These are phyloP conservation scores for Mesochorus sp. DNA, from an alignment of 2,888 invertebrate species.

Conservation along the genomic window DNA sequence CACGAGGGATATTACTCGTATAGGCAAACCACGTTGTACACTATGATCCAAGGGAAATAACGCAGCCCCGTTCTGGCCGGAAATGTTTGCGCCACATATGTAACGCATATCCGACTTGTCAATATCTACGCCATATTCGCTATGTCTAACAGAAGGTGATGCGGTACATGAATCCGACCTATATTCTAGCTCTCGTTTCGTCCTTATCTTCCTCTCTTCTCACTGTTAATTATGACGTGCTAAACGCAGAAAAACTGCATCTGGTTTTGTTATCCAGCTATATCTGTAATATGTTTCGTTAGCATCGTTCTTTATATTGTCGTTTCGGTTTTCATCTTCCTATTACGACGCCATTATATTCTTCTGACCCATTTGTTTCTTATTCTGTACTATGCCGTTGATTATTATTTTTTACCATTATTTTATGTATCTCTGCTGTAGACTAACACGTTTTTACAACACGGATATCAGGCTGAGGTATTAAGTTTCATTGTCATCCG, in stretches of 20 bases:
- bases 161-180: neutral
- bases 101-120: neutral
- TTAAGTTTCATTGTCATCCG: too few species aligned
- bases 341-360: neutral
- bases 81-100: constrained; percentile 11
- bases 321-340: neutral
- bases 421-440: too few species aligned
- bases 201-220: neutral
- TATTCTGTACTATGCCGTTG: too few species aligned
- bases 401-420: too few species aligned
- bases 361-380: too few species aligned
- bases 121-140: constrained; percentile 1
- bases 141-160: neutral
- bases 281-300: neutral
- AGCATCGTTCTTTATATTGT: neutral
- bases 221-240: constrained; percentile 11
- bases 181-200: constrained; percentile 6
- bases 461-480: too few species aligned
- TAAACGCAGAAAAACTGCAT: constrained; percentile 8
- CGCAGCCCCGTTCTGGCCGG: neutral
- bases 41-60: constrained; percentile 38
- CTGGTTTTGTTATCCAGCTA: constrained; percentile 7
- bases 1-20: neutral
- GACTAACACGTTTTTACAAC: too few species aligned
- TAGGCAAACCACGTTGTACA: neutral